These are phyloP conservation scores for Leptopterna dolabrata DNA, from an alignment of 2,888 invertebrate genomes.

Conservation along the genomic window DNA sequence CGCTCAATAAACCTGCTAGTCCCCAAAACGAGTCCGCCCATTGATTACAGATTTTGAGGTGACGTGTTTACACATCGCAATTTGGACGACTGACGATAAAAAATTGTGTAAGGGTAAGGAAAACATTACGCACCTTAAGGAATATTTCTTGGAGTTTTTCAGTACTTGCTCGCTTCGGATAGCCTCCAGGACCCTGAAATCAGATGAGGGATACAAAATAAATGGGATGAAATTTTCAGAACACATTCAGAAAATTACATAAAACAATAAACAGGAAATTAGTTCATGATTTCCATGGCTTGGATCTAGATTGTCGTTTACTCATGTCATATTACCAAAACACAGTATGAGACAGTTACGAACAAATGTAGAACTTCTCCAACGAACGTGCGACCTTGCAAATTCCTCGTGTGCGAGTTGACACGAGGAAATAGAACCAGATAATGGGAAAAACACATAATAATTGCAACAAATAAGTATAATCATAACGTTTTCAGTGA, in stretches of 20 bases:
- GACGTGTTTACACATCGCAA: not conserved
- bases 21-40: not conserved
- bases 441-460: no score
- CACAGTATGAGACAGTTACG: no score
- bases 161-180: conserved; percentile 88
- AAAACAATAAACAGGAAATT: no score
- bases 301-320: no score
- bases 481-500: no score
- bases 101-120: not conserved
- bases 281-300: no score
- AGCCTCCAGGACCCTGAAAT: conserved; percentile 80
- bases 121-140: conserved; percentile 71
- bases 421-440: no score
- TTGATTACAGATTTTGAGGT: not conserved
- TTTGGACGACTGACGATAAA: not conserved
- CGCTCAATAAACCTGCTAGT: not conserved
- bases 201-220: conserved; percentile 41
- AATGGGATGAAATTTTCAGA: not conserved
- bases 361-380: no score
- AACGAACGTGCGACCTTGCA: no score
- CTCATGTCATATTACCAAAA: no score
- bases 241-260: not conserved
- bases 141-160: conserved; percentile 90
- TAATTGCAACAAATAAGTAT: no score
- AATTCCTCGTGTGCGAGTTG: no score